These are phyloP conservation scores for Rhinolophus sinicus DNA, from an alignment of 2,113 vertebrate species.

Conservation along the genomic window DNA sequence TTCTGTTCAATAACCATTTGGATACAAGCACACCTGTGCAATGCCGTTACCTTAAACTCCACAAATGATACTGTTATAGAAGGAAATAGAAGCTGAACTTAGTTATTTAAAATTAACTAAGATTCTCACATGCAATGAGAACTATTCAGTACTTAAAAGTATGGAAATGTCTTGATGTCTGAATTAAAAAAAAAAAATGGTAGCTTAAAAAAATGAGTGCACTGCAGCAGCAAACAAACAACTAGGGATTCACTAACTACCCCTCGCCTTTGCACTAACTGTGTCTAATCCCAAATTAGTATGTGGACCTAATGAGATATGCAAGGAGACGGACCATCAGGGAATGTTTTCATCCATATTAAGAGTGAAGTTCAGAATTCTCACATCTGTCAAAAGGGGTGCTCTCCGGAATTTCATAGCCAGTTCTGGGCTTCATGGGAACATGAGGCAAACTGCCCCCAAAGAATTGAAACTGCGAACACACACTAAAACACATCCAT, in stretches of 20 bases:
- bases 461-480: conserved; percentile 3
- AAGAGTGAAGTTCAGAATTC: conserved; percentile 55
- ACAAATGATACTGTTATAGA: neutral
- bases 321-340: neutral
- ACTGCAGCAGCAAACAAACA: neutral
- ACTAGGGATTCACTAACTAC: neutral
- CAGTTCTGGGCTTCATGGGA: neutral
- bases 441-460: neutral
- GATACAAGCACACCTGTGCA: neutral
- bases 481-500: neutral
- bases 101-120: conserved; percentile 31
- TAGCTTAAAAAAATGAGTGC: neutral
- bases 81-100: neutral
- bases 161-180: neutral
- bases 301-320: conserved; percentile 19
- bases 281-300: neutral
- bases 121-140: neutral
- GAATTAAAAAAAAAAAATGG: neutral
- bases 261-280: neutral
- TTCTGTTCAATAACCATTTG: neutral
- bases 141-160: neutral
- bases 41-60: neutral
- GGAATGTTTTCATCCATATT: neutral
- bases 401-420: conserved; percentile 2
- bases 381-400: conserved; percentile 9